Base-by-base conservation (phyloP, 1,140 invertebrate species). In the Cotesia glomerata region DNA sequence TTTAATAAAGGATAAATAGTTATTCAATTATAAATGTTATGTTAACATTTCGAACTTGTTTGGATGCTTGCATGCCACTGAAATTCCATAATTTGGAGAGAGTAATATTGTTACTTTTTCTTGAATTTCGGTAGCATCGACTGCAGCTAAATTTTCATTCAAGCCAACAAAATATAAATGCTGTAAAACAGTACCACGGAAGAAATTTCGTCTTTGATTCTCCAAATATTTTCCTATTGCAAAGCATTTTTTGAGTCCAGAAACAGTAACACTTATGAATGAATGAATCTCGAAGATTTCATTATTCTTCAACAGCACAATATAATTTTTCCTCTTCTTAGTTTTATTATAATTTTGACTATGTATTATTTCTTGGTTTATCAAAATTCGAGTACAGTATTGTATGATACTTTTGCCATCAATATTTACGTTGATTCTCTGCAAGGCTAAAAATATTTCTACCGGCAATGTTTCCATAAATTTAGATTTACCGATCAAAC, bases 311-410 rank as follows among this genome's bases (percentile, higher is more conserved):
- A n/a, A n/a, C n/a, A n/a, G n/a, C n/a, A n/a, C n/a, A n/a, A n/a
- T n/a, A n/a, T n/a, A n/a, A 52, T 39, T 71, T 14, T 71, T 71
- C 9, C 61, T 35, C 18, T 71, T 71, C 35, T 49, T 63, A 49
- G 52, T 39, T 52, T 36, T 63, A 4, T 3, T 32, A 51, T 71
- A 71, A 13, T 63, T 32, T 51, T 34, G 14, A 35, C 39, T 63
- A 35, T 71, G 69, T n/a, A 71, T 63, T 0, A 71, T 63, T 52
- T 71, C 58, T 35, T 63, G 51, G 13, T 63, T 63, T 26, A 63
- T 63, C 3, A 71, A 3, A 14, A 52, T 34, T 8, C 58, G 45
- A 36, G 59, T 59, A 61, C 39, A 69, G 54, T 69, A 69, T 61
- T 59, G n/a, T 18, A 16, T 16, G 4, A 4, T 4, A 26, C 68